Percentiles rank a stretch among this genome's conserved stretches.
Conservation (phyloP, 2,113 vertebrate species). For the Osmerus mordax region DNA sequence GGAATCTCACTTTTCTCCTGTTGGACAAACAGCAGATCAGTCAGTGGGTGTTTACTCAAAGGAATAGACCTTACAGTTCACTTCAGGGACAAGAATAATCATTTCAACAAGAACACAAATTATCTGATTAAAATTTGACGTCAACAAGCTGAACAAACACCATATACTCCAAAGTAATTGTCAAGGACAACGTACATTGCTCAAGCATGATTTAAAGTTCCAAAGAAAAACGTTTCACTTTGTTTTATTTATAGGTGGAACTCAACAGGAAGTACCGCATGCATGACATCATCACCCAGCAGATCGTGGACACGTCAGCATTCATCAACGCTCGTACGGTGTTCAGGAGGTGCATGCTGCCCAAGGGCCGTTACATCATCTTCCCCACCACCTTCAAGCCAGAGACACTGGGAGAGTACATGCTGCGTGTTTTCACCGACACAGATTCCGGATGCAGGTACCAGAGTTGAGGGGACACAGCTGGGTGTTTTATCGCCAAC, state of each 20-base stretch:
- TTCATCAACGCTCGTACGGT: constrained; percentile 86
- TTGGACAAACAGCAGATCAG: constrained; percentile 16
- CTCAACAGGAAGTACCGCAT: constrained; percentile 85
- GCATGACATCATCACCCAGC: constrained; percentile 82
- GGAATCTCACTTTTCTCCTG: constrained; percentile 17
- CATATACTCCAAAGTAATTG: background rate
- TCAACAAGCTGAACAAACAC: background rate
- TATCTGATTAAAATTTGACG: constrained; percentile 4
- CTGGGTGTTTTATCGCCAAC: too few relatives aligned
- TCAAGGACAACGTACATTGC: background rate
- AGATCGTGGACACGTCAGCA: constrained; percentile 69
- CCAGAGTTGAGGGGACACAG: background rate
- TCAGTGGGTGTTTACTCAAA: constrained; percentile 17
- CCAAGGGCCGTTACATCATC: constrained; percentile 82
- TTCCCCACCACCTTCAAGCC: constrained; percentile 84
- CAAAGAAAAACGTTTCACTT: too few relatives aligned
- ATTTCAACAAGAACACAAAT: constrained; percentile 38
- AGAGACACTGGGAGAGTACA: constrained; percentile 69
- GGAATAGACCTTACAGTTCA: constrained; percentile 29
- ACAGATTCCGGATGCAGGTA: constrained; percentile 83
- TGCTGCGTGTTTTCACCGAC: constrained; percentile 85
- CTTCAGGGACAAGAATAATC: constrained; percentile 32
- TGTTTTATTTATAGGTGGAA: constrained; percentile 77
- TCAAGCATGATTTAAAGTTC: too few relatives aligned
- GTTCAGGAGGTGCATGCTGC: constrained; percentile 76